phyloP scores from a whole-genome alignment of 2,888 invertebrate species.

The Hybos culiciformis region DNA sequence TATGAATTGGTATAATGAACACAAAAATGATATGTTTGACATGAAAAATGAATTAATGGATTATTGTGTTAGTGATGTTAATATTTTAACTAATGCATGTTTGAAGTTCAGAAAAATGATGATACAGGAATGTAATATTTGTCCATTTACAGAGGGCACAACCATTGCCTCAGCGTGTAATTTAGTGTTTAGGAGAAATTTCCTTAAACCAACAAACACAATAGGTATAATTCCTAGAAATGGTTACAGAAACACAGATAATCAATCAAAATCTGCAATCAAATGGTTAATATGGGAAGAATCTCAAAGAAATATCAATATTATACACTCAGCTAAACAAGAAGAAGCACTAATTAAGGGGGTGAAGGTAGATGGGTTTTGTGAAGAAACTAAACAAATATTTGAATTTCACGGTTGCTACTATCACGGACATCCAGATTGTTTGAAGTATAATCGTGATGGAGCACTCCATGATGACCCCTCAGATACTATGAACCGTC shows the following conservation, averaged over 20 bases:
- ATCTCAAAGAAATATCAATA: too few relatives aligned
- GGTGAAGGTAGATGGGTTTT: neutral
- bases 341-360: neutral
- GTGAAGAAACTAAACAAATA: neutral
- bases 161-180: neutral
- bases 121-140: slow-evolving; percentile 1
- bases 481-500: neutral
- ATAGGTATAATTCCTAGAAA: neutral
- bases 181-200: neutral
- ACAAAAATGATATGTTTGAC: too few relatives aligned
- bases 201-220: neutral
- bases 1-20: too few relatives aligned
- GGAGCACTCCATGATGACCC: neutral
- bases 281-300: too few relatives aligned
- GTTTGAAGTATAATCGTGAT: slow-evolving; percentile 2
- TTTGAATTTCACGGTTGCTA: slow-evolving; percentile 2
- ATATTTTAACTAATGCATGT: slow-evolving; percentile 5
- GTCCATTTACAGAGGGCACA: slow-evolving; percentile 1
- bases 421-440: slow-evolving; percentile 3
- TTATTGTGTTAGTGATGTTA: too few relatives aligned
- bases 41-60: too few relatives aligned
- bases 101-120: slow-evolving; percentile 7
- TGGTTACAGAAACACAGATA: neutral
- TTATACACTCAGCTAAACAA: neutral
- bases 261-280: neutral